Evolutionary conservation across 2,888 invertebrate species (phyloP).

Genomic region (Perdita meconis): DNA sequence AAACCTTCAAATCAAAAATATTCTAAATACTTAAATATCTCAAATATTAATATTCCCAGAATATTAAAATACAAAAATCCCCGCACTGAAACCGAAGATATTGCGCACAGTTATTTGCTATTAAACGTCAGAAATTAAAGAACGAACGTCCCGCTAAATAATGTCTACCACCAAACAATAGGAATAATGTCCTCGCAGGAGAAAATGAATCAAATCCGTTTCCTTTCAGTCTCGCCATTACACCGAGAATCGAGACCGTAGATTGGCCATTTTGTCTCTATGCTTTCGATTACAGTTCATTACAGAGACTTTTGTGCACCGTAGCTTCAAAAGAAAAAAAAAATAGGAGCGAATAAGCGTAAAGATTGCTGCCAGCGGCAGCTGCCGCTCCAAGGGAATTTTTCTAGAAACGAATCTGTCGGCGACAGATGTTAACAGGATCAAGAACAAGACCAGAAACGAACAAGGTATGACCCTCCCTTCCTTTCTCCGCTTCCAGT

Average conservation of each 20-base stretch:
- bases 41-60: no score
- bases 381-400: conserved; percentile 59
- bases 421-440: conserved; percentile 67
- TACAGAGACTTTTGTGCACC: conserved; percentile 16
- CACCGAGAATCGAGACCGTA: background rate
- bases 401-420: conserved; percentile 63
- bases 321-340: conserved; percentile 19
- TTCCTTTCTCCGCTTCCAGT: conserved; percentile 12
- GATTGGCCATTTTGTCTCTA: conserved; percentile 25
- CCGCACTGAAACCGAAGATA: no score
- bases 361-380: conserved; percentile 47
- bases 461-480: conserved; percentile 25
- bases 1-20: no score
- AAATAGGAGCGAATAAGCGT: conserved; percentile 40
- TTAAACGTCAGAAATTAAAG: background rate
- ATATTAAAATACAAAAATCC: no score
- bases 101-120: no score
- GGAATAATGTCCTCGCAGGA: background rate
- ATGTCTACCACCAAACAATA: background rate
- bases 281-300: conserved; percentile 19
- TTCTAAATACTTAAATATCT: no score
- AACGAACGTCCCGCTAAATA: background rate
- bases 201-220: background rate
- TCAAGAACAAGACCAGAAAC: conserved; percentile 52
- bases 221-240: background rate